Evolutionary conservation across 2,888 invertebrate genomes (phyloP).

Genomic region (Pilophorus perplexus): DNA sequence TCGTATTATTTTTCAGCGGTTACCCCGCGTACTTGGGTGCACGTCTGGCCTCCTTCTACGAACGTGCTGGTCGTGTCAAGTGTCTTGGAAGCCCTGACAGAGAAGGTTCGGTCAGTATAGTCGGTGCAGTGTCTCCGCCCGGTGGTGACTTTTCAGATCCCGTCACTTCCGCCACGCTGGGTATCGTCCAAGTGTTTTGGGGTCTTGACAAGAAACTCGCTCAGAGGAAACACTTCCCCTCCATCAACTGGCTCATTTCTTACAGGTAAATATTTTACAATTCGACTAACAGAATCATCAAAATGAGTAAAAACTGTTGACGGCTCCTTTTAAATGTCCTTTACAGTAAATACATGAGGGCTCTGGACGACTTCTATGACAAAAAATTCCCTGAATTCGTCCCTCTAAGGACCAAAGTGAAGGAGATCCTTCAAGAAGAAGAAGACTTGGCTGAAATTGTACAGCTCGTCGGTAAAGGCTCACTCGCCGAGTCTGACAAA

Average conservation of each 20-base stretch:
- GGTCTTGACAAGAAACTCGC: slow-evolving; percentile 98
- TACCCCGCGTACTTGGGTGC: slow-evolving; percentile 99
- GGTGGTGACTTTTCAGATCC: slow-evolving; percentile 99
- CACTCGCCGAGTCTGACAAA: slow-evolving; percentile 97
- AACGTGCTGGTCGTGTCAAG: slow-evolving; percentile 96
- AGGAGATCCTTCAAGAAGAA: slow-evolving; percentile 95
- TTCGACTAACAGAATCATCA: no score
- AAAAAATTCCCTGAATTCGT: slow-evolving; percentile 97
- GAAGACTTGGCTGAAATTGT: slow-evolving; percentile 99
- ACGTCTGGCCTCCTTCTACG: slow-evolving; percentile 97
- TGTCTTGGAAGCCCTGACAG: slow-evolving; percentile 96
- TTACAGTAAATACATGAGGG: slow-evolving; percentile 93
- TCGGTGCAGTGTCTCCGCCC: slow-evolving; percentile 98
- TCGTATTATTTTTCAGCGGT: slow-evolving; percentile 63
- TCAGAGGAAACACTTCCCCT: slow-evolving; percentile 99
- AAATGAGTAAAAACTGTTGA: no score
- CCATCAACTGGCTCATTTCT: slow-evolving; percentile 99
- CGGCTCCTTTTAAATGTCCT: no score
- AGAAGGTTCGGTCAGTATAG: slow-evolving; percentile 98
- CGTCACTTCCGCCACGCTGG: slow-evolving; percentile 96
- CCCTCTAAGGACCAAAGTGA: slow-evolving; percentile 91
- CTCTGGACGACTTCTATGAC: slow-evolving; percentile 98
- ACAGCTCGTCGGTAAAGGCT: slow-evolving; percentile 98
- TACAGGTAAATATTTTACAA: slow-evolving; percentile 61
- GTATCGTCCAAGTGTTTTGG: slow-evolving; percentile 99